Evolutionary conservation across 1,140 invertebrate species (phyloP).

Genomic region (Octopus sinensis): DNA sequence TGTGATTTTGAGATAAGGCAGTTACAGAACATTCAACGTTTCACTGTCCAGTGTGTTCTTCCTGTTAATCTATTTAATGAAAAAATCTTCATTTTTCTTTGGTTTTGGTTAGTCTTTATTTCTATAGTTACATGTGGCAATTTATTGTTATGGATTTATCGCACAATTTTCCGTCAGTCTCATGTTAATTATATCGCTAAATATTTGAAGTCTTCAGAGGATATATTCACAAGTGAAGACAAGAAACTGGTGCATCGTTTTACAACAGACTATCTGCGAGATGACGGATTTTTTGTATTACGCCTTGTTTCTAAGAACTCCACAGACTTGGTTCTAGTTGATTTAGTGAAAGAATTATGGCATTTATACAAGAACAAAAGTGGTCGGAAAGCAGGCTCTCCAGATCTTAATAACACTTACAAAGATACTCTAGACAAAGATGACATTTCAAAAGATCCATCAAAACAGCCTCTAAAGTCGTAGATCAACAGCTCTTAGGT

Average conservation of each 20-base stretch:
- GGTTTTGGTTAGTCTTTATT: slow-evolving; percentile 47
- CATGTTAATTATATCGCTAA: slow-evolving; percentile 48
- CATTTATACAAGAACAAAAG: slow-evolving; percentile 30
- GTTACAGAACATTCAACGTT: slow-evolving; percentile 51
- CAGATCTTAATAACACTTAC: not conserved
- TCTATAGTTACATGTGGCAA: slow-evolving; percentile 54
- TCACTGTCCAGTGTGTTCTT: slow-evolving; percentile 60
- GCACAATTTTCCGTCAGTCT: slow-evolving; percentile 34
- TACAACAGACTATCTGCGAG: slow-evolving; percentile 30
- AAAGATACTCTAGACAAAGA: slow-evolving; percentile 4
- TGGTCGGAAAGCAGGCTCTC: not conserved
- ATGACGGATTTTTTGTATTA: slow-evolving; percentile 43
- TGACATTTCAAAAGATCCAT: not conserved
- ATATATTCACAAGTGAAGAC: slow-evolving; percentile 23
- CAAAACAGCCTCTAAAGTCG: not conserved
- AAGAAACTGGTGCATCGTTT: slow-evolving; percentile 29
- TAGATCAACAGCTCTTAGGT: too few relatives aligned
- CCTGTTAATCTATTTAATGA: slow-evolving; percentile 63
- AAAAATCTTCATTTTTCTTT: slow-evolving; percentile 58
- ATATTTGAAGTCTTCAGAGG: slow-evolving; percentile 43
- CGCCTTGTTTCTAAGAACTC: slow-evolving; percentile 43
- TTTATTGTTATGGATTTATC: slow-evolving; percentile 46
- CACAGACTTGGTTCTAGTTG: slow-evolving; percentile 37
- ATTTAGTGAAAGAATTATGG: slow-evolving; percentile 41
- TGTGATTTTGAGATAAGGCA: slow-evolving; percentile 61